Conservation (phyloP, 2,888 invertebrate species). For the Sipha maydis region DNA sequence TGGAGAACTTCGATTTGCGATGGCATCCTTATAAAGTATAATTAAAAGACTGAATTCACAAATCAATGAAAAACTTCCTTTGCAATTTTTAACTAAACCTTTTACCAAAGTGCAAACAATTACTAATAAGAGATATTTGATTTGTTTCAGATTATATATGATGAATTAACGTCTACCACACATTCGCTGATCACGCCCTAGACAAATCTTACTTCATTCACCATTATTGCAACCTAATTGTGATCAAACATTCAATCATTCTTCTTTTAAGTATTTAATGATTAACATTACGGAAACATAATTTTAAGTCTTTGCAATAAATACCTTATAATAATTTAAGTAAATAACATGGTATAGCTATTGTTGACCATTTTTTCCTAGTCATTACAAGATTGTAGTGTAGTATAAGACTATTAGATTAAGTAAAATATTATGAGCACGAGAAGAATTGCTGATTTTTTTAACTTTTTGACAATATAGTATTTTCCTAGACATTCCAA, state of each 20-base stretch:
- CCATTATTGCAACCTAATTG: constrained; percentile 61
- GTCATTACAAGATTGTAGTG: constrained; percentile 39
- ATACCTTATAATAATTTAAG: constrained; percentile 54
- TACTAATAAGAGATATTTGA: neutral
- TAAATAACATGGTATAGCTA: constrained; percentile 56
- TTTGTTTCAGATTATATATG: constrained; percentile 57
- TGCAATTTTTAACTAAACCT: neutral
- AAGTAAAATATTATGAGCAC: constrained; percentile 31
- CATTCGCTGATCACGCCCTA: constrained; percentile 39
- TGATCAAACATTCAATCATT: constrained; percentile 62
- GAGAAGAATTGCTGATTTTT: neutral
- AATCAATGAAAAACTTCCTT: too few relatives aligned
- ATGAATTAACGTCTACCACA: constrained; percentile 36
- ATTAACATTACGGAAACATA: constrained; percentile 48
- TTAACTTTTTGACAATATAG: neutral
- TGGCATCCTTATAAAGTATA: too few relatives aligned
- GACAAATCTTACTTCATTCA: constrained; percentile 60
- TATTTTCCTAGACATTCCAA: neutral
- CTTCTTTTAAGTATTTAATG: constrained; percentile 60
- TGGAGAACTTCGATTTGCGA: too few relatives aligned
- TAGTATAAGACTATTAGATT: constrained; percentile 41
- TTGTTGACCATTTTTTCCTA: constrained; percentile 52
- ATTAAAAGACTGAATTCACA: too few relatives aligned
- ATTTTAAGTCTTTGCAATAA: constrained; percentile 59
- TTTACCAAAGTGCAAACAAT: neutral